Conservation (phyloP, 2,797 vertebrate species). For the Pempheris klunzingeri region DNA sequence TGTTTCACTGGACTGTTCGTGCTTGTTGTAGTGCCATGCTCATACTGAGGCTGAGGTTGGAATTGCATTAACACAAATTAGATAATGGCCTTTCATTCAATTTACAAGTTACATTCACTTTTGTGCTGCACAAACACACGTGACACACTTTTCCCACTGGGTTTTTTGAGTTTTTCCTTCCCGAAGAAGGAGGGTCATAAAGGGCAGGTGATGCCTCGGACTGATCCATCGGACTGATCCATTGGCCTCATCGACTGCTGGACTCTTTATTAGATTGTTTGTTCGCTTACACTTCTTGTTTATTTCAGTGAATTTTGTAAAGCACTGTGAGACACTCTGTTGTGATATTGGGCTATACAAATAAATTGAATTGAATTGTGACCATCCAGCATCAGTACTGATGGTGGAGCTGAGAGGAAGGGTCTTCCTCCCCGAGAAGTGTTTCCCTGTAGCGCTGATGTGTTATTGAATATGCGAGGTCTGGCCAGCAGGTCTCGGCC, state of each 20-base stretch:
- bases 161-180: too few relatives aligned
- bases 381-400: neutral
- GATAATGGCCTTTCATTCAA: constrained; percentile 28
- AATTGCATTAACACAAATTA: constrained; percentile 31
- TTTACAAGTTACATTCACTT: constrained; percentile 5
- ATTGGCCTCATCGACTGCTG: too few relatives aligned
- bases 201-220: too few relatives aligned
- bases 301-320: too few relatives aligned
- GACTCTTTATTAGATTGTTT: too few relatives aligned
- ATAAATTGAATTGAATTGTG: too few relatives aligned
- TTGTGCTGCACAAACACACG: neutral
- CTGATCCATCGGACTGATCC: too few relatives aligned
- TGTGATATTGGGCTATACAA: too few relatives aligned
- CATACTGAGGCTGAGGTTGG: neutral
- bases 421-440: constrained; percentile 4
- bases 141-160: too few relatives aligned
- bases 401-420: constrained; percentile 20
- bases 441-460: constrained; percentile 28
- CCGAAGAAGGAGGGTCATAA: too few relatives aligned
- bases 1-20: neutral
- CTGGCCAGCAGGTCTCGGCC: constrained; percentile 7
- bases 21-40: neutral
- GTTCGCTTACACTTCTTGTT: too few relatives aligned
- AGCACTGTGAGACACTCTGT: too few relatives aligned
- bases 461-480: constrained; percentile 49